Evolutionary conservation across 2,113 vertebrate genomes (phyloP), one percentile per base, ranked within the genome.

Genomic region (Cavia porcellus): DNA sequence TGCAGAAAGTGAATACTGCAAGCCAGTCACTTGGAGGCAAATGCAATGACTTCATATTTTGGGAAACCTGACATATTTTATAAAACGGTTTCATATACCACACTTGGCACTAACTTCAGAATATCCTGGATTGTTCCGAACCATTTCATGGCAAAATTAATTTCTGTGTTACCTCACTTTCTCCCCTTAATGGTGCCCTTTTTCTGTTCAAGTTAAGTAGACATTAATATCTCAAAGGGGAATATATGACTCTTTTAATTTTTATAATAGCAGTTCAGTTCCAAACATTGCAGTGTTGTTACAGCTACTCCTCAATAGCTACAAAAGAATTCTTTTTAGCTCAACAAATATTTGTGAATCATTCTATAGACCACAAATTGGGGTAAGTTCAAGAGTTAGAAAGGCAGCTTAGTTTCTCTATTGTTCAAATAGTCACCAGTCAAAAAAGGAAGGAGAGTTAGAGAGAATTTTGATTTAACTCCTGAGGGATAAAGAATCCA

Each of bases 141-240:
- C 89, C 70, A 97, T 89, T 94, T 90, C 92, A 25, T 3, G 0
- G 68, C 94, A 97, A 98, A 95, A 64, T 92, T 42, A 82, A 89
- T 92, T 97, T 94, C 88, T 94, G 89, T 90, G 77, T 97, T 94
- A 97, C 92, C 89, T 98, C 92, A 82, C n/a, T 91, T 38, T 96
- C 62, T 32, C 64, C 84, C 96, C 90, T 62, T 93, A 96, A 97
- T 72, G 80, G 32, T 75, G 80, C 0, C 81, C n/a, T 74, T 95
- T 95, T 86, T 97, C 92, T 97, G 38, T 77, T 94, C 66, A 84
- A 81, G 47, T 89, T 42, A 94, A 89, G 59, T 61, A 87, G 82
- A 79, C 92, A 94, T 96, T 93, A 96, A 28, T 81, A 97, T 90
- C 85, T 95, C 24, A 81, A 52, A 64, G 82, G 83, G 55, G 19